Percentiles rank a stretch among this genome's conserved stretches.
Conservation (phyloP, 2,113 vertebrate genomes). For the Chascanopsetta lugubris region DNA sequence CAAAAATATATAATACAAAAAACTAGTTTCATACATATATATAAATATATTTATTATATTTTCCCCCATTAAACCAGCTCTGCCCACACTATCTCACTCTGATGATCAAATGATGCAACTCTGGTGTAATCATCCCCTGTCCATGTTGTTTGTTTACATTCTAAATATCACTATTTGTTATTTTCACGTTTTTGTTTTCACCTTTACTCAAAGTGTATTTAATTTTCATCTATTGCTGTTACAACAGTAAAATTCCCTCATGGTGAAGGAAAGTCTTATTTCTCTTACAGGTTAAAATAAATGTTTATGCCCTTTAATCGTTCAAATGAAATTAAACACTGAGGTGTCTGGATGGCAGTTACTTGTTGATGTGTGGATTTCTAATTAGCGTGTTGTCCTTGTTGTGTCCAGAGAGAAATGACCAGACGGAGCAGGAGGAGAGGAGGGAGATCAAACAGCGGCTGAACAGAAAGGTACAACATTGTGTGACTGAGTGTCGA, state of each 20-base stretch:
- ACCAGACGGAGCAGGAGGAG: conserved; percentile 97
- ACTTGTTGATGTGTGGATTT: neutral
- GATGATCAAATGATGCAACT: too few species aligned
- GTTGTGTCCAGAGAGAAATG: conserved; percentile 88
- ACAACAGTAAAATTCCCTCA: neutral
- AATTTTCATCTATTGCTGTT: neutral
- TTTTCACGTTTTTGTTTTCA: neutral
- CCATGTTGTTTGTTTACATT: too few species aligned
- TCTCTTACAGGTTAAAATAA: neutral
- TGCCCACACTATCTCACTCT: too few species aligned
- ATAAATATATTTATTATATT: too few species aligned
- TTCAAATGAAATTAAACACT: neutral
- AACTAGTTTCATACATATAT: too few species aligned
- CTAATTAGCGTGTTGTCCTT: neutral
- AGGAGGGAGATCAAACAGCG: conserved; percentile 97
- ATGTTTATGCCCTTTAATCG: neutral
- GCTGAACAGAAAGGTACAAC: conserved; percentile 94
- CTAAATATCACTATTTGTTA: too few species aligned
- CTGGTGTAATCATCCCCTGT: too few species aligned
- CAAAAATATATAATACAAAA: too few species aligned
- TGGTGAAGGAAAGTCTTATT: neutral
- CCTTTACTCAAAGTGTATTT: neutral
- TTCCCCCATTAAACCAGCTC: too few species aligned
- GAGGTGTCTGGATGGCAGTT: neutral
- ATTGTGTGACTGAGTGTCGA: neutral